Conservation (phyloP, 2,888 invertebrate species). For the Phlogophora meticulosa region DNA sequence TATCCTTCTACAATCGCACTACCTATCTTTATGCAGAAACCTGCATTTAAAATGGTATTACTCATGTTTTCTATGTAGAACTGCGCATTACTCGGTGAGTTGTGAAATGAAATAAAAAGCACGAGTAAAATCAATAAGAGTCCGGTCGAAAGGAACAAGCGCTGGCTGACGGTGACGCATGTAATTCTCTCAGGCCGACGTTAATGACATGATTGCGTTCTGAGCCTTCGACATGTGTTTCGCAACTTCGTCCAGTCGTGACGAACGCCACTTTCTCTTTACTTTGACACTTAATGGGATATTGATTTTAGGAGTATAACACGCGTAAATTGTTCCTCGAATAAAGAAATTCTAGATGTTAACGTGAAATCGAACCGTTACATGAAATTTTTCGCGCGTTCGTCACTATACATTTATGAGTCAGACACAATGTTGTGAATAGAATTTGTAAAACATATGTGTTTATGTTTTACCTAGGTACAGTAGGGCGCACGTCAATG, state of each 20-base stretch:
- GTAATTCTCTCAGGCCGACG: conserved; percentile 61
- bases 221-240: conserved; percentile 70
- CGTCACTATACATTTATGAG: conserved; percentile 47
- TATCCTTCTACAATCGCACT: conserved; percentile 24
- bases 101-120: conserved; percentile 64
- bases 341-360: conserved; percentile 29
- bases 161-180: conserved; percentile 60
- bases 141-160: conserved; percentile 55
- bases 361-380: conserved; percentile 45
- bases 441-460: conserved; percentile 37
- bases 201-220: conserved; percentile 74
- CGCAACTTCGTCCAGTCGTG: conserved; percentile 68
- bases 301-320: conserved; percentile 36
- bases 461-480: conserved; percentile 36
- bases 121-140: conserved; percentile 62
- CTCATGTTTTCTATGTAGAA: conserved; percentile 54
- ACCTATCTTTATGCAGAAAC: conserved; percentile 32
- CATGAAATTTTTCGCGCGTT: conserved; percentile 50
- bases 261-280: conserved; percentile 71
- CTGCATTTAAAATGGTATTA: conserved; percentile 37
- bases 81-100: conserved; percentile 56
- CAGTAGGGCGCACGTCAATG: no score
- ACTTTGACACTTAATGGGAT: conserved; percentile 43
- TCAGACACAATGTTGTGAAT: conserved; percentile 44
- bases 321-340: conserved; percentile 13